Conservation (phyloP, 2,113 vertebrate genomes). For the Tyto alba region DNA sequence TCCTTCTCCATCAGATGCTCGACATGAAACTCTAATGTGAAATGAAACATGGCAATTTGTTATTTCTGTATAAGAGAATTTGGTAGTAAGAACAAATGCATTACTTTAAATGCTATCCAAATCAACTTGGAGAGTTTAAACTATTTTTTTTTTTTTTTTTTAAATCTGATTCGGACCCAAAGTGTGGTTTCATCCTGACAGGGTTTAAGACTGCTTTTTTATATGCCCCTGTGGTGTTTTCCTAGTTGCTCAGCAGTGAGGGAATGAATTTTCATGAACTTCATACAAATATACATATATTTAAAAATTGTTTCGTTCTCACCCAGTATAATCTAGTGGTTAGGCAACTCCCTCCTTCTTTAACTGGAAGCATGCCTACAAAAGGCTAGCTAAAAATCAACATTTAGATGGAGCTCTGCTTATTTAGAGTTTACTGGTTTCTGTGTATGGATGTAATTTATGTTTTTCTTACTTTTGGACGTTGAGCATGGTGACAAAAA, state of each 20-base stretch:
- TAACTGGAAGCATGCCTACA: not conserved
- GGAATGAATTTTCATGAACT: not conserved
- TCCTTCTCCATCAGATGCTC: not conserved
- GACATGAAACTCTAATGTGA: not conserved
- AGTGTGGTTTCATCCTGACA: not conserved
- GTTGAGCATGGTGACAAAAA: not conserved
- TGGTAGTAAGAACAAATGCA: not conserved
- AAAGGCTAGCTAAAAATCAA: not conserved
- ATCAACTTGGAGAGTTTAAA: not conserved
- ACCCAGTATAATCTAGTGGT: not conserved
- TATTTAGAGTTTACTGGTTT: not conserved
- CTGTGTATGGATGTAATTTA: not conserved
- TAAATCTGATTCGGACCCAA: not conserved
- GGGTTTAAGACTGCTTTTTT: not conserved
- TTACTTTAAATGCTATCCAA: not conserved
- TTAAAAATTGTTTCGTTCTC: not conserved
- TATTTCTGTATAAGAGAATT: not conserved
- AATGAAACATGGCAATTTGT: not conserved
- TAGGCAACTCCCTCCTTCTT: not conserved
- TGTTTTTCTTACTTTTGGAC: not conserved
- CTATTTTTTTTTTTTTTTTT: not conserved
- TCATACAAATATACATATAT: not conserved
- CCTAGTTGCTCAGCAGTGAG: not conserved
- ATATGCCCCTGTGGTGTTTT: not conserved
- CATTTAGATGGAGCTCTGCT: not conserved